Conservation (phyloP, 2,888 invertebrate species). For the Chrysolina oricalcia region DNA sequence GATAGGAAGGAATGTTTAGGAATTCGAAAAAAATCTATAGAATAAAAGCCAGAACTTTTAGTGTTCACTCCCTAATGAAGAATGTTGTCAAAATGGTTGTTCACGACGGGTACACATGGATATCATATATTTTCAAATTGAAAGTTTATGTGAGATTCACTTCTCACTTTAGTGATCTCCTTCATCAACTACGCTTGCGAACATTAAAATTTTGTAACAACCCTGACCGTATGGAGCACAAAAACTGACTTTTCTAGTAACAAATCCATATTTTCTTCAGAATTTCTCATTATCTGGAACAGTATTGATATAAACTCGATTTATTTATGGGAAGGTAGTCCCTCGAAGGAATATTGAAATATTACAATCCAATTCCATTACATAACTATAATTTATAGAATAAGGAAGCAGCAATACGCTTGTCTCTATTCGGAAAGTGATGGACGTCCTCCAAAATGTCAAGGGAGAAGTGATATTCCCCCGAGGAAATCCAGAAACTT, state of each 20-base stretch:
- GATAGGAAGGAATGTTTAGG: no score
- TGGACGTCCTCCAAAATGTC: constrained; percentile 2
- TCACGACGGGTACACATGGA: no score
- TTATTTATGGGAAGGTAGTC: background rate
- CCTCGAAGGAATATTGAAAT: background rate
- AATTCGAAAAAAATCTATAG: no score
- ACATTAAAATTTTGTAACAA: background rate
- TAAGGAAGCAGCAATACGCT: background rate
- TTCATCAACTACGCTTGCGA: background rate
- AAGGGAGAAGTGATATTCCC: background rate
- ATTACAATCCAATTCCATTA: background rate
- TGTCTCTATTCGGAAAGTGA: background rate
- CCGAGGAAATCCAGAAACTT: background rate
- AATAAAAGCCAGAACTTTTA: no score
- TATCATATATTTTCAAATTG: no score
- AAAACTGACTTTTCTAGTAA: background rate
- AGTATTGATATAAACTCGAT: background rate
- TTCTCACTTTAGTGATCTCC: no score
- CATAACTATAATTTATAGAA: background rate
- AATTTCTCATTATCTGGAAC: background rate
- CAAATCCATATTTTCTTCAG: no score
- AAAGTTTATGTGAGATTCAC: no score
- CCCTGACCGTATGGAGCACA: background rate
- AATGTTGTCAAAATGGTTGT: no score
- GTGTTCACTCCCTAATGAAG: no score